Evolutionary conservation across 2,797 vertebrate genomes (phyloP), one percentile per base, ranked within the genome.

Genomic region (Acanthiza pusilla): DNA sequence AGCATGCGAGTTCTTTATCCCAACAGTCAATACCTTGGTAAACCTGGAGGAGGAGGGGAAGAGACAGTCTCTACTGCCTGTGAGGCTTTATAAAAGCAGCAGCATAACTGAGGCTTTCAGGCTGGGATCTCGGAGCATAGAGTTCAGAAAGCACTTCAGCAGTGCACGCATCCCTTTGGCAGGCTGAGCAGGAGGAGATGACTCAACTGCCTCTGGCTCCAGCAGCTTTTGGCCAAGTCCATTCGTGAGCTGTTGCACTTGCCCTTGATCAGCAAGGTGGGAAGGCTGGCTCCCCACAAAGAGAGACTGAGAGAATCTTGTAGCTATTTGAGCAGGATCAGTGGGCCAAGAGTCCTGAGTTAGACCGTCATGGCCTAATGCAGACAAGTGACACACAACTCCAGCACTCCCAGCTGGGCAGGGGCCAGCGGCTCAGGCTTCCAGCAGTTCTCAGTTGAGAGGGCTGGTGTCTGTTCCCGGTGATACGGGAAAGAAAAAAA

Each of bases 181-280:
- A 96, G 97, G 92, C 95, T 79, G 93, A 96, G 92, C 57, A 94
- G 94, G 93, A 96, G 90, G 77, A 96, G 75, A 26, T 95, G 91
- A 96, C 93, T 94, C 93, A 96, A 96, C 96, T 97, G 97, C 94
- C 96, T 97, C 81, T 97, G 96, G 96, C 95, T 50, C 93, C 97
- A 97, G 95, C 96, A 97, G 97, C 97, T 98, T 97, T 97, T 96
- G 95, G 94, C 93, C 82, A 93, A 97, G 95, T 95, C 88, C 75
- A 82, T 91, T 80, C 79, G 53, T n/a, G 85, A 95, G 85, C 74
- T 88, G 95, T 73, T 1, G 48, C 72, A 78, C 77, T 80, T 29
- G 75, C 89, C 89, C 85, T 89, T 82, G 90, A 94, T 96, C 95
- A 93, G 77, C 84, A 88, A 82, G 76, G 90, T 20, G 75, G 51